Evolutionary conservation across 2,888 invertebrate species (phyloP).

Genomic region (Theretra japonica): DNA sequence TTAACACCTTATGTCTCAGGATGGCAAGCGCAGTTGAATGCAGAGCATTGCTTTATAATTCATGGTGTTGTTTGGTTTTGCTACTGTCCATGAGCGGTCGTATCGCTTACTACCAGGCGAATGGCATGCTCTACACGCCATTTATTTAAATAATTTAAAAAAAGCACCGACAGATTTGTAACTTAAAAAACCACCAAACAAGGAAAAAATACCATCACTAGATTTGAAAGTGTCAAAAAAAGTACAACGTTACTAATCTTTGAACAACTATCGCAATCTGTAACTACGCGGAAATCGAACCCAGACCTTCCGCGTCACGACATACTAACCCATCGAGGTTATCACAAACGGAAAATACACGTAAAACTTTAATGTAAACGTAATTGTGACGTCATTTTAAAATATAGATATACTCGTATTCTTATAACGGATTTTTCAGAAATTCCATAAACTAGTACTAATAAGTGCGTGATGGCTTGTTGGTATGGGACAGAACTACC

Average conservation of each 20-base stretch:
- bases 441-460: not conserved
- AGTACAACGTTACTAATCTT: not conserved
- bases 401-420: not conserved
- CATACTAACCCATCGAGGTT: conserved; percentile 5
- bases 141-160: no score
- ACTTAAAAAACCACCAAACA: not conserved
- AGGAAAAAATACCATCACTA: not conserved
- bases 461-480: not conserved
- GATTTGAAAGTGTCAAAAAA: not conserved
- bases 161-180: not conserved
- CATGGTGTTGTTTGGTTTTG: no score
- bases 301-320: conserved; percentile 22
- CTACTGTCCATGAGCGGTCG: no score
- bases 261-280: conserved; percentile 5
- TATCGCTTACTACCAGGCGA: no score
- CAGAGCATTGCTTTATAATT: no score
- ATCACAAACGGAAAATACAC: conserved; percentile 17
- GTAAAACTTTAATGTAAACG: conserved; percentile 4
- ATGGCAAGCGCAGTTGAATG: no score
- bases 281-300: conserved; percentile 26
- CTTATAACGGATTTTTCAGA: not conserved
- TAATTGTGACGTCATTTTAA: not conserved
- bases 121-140: no score
- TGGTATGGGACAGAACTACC: no score
- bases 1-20: no score